Percentiles rank a stretch among this genome's conserved stretches.
Conservation (phyloP, 2,113 vertebrate species). For the Mastomys natalensis region DNA sequence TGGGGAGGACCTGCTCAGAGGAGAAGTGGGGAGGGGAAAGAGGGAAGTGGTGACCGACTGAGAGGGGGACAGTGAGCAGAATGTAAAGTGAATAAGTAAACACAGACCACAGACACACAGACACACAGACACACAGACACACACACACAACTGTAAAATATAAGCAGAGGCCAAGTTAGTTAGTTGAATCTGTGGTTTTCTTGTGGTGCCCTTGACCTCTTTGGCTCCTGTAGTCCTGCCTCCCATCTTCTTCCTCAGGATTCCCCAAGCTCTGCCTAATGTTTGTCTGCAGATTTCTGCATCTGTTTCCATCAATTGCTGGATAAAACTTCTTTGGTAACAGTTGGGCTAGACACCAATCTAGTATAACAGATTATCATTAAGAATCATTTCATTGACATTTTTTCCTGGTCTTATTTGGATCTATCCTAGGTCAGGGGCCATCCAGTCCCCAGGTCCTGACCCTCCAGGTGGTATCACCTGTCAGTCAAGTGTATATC, state of each 20-base stretch:
- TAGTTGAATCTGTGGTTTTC: background rate
- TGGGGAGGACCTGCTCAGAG: too few relatives aligned
- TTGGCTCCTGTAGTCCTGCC: background rate
- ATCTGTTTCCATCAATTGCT: background rate
- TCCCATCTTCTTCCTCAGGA: background rate
- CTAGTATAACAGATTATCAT: background rate
- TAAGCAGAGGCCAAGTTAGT: background rate
- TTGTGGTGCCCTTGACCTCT: background rate
- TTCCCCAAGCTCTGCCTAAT: background rate
- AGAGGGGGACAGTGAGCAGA: too few relatives aligned
- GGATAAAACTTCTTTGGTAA: background rate
- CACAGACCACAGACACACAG: too few relatives aligned
- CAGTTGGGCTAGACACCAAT: background rate
- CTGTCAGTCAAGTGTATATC: background rate
- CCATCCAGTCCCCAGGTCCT: background rate
- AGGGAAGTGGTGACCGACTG: too few relatives aligned
- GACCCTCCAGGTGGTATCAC: background rate
- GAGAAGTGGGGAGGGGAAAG: too few relatives aligned
- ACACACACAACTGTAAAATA: background rate
- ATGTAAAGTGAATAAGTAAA: too few relatives aligned
- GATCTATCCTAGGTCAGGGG: background rate
- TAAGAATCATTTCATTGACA: background rate
- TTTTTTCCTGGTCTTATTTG: background rate
- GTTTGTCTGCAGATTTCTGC: background rate
- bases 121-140: too few relatives aligned